These are phyloP conservation scores for Embiotoca jacksoni DNA, from an alignment of 2,113 vertebrate genomes.

Conservation along the genomic window DNA sequence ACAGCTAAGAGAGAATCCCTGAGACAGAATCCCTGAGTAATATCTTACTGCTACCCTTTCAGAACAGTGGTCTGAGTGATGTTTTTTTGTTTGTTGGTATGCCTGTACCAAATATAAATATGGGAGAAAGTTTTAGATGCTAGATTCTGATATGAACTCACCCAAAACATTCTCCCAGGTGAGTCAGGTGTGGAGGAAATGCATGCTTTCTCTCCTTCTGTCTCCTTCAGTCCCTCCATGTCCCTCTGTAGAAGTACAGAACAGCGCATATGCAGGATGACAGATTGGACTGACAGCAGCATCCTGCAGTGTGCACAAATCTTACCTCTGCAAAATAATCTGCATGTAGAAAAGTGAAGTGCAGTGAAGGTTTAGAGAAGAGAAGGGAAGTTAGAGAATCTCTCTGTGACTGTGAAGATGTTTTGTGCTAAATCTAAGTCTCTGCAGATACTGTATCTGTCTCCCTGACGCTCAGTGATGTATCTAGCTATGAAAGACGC, in stretches of 20 bases:
- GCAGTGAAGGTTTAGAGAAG: not conserved
- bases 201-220: not conserved
- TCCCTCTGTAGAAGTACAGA: not conserved
- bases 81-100: too few relatives aligned
- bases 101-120: not conserved
- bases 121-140: constrained; percentile 4
- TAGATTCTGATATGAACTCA: constrained; percentile 29
- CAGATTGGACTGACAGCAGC: constrained; percentile 31
- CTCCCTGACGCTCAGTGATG: not conserved
- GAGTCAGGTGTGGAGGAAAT: not conserved
- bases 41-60: too few relatives aligned
- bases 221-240: not conserved
- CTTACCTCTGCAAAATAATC: not conserved
- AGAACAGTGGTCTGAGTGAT: too few relatives aligned
- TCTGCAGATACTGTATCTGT: not conserved
- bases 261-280: constrained; percentile 29
- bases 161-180: not conserved
- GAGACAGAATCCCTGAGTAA: too few relatives aligned
- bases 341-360: not conserved
- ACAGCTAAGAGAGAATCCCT: too few relatives aligned
- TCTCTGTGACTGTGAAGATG: too few relatives aligned
- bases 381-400: not conserved
- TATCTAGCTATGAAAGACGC: constrained; percentile 2
- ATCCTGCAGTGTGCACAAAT: constrained; percentile 38
- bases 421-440: not conserved